phyloP scores from a whole-genome alignment of 2,888 invertebrate genomes.

The Drosophila neonasuta region DNA sequence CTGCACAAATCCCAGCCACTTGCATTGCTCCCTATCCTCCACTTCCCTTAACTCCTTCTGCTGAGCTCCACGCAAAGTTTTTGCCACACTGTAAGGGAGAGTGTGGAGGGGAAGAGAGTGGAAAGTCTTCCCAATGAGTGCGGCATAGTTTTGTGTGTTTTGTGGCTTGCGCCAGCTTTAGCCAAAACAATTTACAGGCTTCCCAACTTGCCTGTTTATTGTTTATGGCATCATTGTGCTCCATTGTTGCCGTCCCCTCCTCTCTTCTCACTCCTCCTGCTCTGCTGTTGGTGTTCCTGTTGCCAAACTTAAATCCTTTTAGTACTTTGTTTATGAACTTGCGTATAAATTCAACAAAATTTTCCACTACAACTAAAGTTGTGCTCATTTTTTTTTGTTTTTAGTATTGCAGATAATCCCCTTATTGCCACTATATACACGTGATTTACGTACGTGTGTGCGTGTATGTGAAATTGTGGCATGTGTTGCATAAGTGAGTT shows the following conservation, averaged over 20 bases:
- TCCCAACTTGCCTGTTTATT: slow-evolving; percentile 79
- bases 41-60: neutral
- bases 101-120: neutral
- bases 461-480: slow-evolving; percentile 35
- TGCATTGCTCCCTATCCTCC: slow-evolving; percentile 4
- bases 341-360: slow-evolving; percentile 69
- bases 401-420: slow-evolving; percentile 59
- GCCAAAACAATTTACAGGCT: slow-evolving; percentile 74
- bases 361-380: slow-evolving; percentile 55
- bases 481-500: slow-evolving; percentile 55
- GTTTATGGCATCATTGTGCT: slow-evolving; percentile 79
- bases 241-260: slow-evolving; percentile 57
- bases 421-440: slow-evolving; percentile 26
- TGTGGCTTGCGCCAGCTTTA: slow-evolving; percentile 67
- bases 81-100: slow-evolving; percentile 11
- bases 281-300: slow-evolving; percentile 21
- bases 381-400: slow-evolving; percentile 19
- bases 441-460: slow-evolving; percentile 25
- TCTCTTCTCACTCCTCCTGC: neutral
- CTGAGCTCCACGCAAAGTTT: slow-evolving; percentile 39
- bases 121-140: slow-evolving; percentile 50
- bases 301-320: slow-evolving; percentile 74
- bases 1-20: slow-evolving; percentile 72
- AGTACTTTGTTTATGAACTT: slow-evolving; percentile 77
- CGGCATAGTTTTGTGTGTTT: slow-evolving; percentile 77